These are phyloP conservation scores for Malachius bipustulatus DNA, from an alignment of 2,888 invertebrate species.

Conservation along the genomic window DNA sequence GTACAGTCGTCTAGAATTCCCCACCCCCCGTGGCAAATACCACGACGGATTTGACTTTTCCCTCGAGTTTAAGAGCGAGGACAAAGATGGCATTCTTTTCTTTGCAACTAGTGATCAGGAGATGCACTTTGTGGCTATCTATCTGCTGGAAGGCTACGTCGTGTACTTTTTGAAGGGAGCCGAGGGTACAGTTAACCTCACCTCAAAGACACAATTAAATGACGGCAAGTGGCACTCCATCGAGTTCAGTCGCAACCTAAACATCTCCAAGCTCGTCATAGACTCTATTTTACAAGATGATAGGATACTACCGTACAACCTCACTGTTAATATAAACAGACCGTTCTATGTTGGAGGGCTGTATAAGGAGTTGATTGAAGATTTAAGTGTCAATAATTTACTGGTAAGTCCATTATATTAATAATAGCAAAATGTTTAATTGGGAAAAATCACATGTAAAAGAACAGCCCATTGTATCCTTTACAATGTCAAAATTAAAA, in stretches of 20 bases:
- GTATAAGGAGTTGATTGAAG: too few relatives aligned
- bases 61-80: constrained; percentile 65
- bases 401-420: too few relatives aligned
- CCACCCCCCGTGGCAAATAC: constrained; percentile 42
- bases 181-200: constrained; percentile 39
- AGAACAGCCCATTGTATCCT: too few relatives aligned
- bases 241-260: constrained; percentile 50
- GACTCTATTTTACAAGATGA: constrained; percentile 48
- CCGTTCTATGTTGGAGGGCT: constrained; percentile 79
- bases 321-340: constrained; percentile 47
- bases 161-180: not conserved
- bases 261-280: constrained; percentile 53
- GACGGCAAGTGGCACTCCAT: constrained; percentile 74
- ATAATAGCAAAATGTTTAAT: too few relatives aligned
- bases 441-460: too few relatives aligned
- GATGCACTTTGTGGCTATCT: constrained; percentile 57
- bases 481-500: too few relatives aligned
- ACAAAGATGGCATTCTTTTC: constrained; percentile 69
- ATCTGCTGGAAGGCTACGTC: constrained; percentile 62
- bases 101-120: constrained; percentile 52
- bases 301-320: constrained; percentile 30
- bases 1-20: constrained; percentile 63
- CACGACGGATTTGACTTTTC: constrained; percentile 61
- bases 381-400: too few relatives aligned
- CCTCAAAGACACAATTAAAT: constrained; percentile 47